phyloP scores from a whole-genome alignment of 2,888 invertebrate species.

The Magallana nippona region DNA sequence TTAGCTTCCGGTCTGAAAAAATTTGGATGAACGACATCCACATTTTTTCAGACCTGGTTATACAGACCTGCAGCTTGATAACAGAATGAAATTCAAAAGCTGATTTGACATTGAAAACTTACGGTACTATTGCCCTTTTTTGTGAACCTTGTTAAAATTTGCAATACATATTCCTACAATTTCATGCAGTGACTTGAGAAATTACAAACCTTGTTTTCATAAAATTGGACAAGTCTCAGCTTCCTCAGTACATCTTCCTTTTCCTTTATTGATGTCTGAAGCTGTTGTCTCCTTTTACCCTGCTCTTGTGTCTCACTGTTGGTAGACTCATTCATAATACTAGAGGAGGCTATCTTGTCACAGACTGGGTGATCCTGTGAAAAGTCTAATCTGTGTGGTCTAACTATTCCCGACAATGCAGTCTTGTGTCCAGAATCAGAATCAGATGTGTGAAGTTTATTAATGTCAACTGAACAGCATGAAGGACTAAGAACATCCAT shows the following conservation, averaged over 20 bases:
- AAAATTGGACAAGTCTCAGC: slow-evolving; percentile 72
- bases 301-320: not conserved
- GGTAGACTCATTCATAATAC: not conserved
- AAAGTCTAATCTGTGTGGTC: slow-evolving; percentile 8
- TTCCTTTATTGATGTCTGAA: slow-evolving; percentile 25
- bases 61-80: too few relatives aligned
- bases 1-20: too few relatives aligned
- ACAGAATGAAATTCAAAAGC: too few relatives aligned
- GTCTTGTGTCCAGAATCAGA: not conserved
- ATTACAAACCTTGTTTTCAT: slow-evolving; percentile 66
- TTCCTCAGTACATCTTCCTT: slow-evolving; percentile 67
- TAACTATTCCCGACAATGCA: not conserved
- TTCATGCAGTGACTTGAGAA: too few relatives aligned
- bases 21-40: too few relatives aligned
- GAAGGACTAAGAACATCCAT: not conserved
- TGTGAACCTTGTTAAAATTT: too few relatives aligned
- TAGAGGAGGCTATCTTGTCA: not conserved
- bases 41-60: too few relatives aligned
- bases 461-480: not conserved
- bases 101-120: too few relatives aligned
- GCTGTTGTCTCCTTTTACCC: not conserved
- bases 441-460: not conserved
- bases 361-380: not conserved
- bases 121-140: too few relatives aligned
- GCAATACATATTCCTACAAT: too few relatives aligned